phyloP scores from a whole-genome alignment of 2,888 invertebrate genomes.

The Eumerus sabulonum region DNA sequence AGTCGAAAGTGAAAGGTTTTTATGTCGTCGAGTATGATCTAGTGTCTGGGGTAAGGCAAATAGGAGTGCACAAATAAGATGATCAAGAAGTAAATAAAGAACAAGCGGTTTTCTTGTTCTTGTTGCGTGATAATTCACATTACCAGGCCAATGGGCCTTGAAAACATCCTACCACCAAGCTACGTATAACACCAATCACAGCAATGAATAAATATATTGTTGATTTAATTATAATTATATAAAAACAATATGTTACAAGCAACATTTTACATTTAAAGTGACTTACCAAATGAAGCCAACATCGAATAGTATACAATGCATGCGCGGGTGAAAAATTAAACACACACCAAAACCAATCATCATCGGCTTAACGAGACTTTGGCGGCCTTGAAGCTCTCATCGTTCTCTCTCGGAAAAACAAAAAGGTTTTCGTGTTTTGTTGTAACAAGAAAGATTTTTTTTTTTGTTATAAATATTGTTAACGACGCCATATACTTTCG shows the following conservation, averaged over 20 bases:
- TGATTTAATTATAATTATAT: not conserved
- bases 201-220: too few relatives aligned
- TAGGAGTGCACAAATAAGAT: too few relatives aligned
- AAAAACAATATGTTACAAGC: slow-evolving; percentile 10
- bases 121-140: too few relatives aligned
- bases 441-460: slow-evolving; percentile 30
- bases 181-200: too few relatives aligned
- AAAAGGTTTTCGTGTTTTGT: too few relatives aligned
- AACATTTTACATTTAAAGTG: slow-evolving; percentile 64
- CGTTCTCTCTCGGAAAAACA: slow-evolving; percentile 42
- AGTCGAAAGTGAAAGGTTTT: too few relatives aligned
- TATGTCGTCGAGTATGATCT: too few relatives aligned
- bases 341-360: slow-evolving; percentile 58
- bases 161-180: too few relatives aligned
- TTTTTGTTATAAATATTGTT: slow-evolving; percentile 13
- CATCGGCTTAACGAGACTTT: slow-evolving; percentile 31
- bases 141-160: too few relatives aligned
- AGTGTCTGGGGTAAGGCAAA: too few relatives aligned
- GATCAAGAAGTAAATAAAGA: too few relatives aligned
- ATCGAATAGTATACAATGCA: slow-evolving; percentile 53
- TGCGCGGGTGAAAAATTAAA: slow-evolving; percentile 48
- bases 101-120: too few relatives aligned
- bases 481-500: not conserved
- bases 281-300: slow-evolving; percentile 69
- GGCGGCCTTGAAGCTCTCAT: slow-evolving; percentile 31